A percentile compares a stretch with the other conserved stretches of the same genome.
Evolutionary conservation across 1,140 invertebrate species (phyloP).

Genomic region (Eupristina koningsbergeri): DNA sequence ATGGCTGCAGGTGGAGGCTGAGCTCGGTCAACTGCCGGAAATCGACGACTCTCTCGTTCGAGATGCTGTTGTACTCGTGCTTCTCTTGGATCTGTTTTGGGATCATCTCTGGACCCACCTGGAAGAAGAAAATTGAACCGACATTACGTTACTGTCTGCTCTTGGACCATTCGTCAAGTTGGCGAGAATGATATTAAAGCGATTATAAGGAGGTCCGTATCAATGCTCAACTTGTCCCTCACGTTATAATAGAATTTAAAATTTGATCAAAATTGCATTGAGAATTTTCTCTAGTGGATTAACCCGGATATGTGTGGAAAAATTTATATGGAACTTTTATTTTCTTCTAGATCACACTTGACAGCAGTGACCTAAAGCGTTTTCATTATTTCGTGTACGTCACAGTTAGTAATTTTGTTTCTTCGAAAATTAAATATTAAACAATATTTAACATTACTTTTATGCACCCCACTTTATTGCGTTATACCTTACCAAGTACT

Average conservation of each 20-base stretch:
- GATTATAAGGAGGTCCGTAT: too few species aligned
- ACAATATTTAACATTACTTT: too few species aligned
- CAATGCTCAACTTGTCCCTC: background rate
- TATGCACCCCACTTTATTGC: too few species aligned
- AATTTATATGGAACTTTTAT: too few species aligned
- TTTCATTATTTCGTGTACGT: too few species aligned
- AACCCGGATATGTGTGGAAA: too few species aligned
- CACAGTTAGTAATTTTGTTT: too few species aligned
- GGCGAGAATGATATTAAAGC: too few species aligned
- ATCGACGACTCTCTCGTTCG: background rate
- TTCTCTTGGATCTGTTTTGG: background rate
- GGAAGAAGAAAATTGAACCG: background rate
- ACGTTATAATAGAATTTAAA: too few species aligned
- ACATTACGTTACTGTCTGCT: background rate
- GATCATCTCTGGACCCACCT: conserved; percentile 13
- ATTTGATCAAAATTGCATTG: background rate
- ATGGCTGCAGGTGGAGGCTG: conserved; percentile 60
- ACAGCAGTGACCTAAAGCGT: too few species aligned
- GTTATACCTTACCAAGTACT: background rate
- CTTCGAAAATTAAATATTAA: too few species aligned
- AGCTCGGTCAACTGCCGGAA: conserved; percentile 62
- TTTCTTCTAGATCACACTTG: too few species aligned
- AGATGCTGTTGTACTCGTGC: conserved; percentile 45
- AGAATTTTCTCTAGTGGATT: background rate
- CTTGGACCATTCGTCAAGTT: background rate